phyloP scores from a whole-genome alignment of 2,113 vertebrate genomes.

The Rhinolophus ferrumequinum region DNA sequence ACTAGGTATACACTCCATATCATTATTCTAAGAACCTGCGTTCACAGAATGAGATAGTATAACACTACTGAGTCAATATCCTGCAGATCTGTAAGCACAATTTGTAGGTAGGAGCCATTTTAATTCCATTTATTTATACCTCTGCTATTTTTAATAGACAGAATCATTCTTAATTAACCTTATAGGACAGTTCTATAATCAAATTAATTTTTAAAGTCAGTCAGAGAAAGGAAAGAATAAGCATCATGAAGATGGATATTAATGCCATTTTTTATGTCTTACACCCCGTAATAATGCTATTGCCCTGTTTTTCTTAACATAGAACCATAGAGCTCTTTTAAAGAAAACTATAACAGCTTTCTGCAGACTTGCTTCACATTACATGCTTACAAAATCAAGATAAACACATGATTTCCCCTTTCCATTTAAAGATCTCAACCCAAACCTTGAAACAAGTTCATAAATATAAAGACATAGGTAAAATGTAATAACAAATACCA shows the following conservation, averaged over 20 bases:
- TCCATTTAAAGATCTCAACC: background rate
- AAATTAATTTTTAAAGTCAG: slow-evolving; percentile 65
- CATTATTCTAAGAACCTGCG: slow-evolving; percentile 88
- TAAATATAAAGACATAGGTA: background rate
- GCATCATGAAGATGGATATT: slow-evolving; percentile 36
- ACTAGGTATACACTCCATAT: slow-evolving; percentile 88
- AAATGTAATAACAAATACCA: background rate
- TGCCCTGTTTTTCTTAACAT: slow-evolving; percentile 1
- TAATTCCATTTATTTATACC: slow-evolving; percentile 76
- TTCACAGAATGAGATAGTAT: slow-evolving; percentile 83
- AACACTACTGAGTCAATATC: slow-evolving; percentile 85
- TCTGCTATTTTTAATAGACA: slow-evolving; percentile 49
- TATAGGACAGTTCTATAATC: slow-evolving; percentile 55
- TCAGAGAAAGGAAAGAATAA: slow-evolving; percentile 16
- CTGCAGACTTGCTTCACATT: background rate
- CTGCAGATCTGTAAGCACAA: slow-evolving; percentile 72
- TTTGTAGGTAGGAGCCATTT: slow-evolving; percentile 58
- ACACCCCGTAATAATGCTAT: background rate
- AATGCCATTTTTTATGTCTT: slow-evolving; percentile 37
- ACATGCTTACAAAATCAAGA: background rate
- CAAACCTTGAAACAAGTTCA: slow-evolving; percentile 16
- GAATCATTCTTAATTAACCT: slow-evolving; percentile 47
- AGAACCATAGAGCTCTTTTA: background rate
- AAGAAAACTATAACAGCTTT: background rate
- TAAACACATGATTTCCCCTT: slow-evolving; percentile 6